phyloP scores from a whole-genome alignment of 1,140 invertebrate species.

The Aphaenogaster floridana region DNA sequence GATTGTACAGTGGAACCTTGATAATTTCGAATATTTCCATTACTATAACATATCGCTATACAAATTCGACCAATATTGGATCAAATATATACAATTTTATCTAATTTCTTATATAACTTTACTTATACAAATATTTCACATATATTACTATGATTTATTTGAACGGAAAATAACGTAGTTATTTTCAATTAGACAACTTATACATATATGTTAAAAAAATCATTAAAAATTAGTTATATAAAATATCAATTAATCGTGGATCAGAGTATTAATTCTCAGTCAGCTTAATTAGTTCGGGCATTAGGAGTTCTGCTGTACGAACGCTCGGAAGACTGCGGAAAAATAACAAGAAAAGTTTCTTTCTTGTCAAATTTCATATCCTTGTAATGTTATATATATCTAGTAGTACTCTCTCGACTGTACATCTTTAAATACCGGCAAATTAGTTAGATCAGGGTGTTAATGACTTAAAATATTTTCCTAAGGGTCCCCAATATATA shows the following conservation, averaged over 20 bases:
- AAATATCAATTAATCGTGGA: not conserved
- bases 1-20: conserved; percentile 31
- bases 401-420: not conserved
- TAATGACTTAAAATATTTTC: conserved; percentile 4
- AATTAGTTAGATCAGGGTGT: not conserved
- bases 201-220: not conserved
- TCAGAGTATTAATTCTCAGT: not conserved
- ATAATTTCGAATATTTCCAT: conserved; percentile 33
- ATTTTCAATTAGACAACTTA: not conserved
- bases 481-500: not conserved
- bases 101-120: not conserved
- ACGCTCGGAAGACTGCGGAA: not conserved
- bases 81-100: conserved; percentile 35
- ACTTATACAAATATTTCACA: not conserved
- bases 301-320: conserved; percentile 45
- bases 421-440: conserved; percentile 16
- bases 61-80: conserved; percentile 43
- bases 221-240: not conserved
- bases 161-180: conserved; percentile 7
- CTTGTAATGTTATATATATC: not conserved
- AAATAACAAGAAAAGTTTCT: not conserved
- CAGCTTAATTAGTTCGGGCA: conserved; percentile 2
- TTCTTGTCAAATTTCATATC: conserved; percentile 14
- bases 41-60: conserved; percentile 39
- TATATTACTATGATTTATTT: not conserved